Evolutionary conservation across 2,888 invertebrate genomes (phyloP).

Genomic region (Nysson spinosus): DNA sequence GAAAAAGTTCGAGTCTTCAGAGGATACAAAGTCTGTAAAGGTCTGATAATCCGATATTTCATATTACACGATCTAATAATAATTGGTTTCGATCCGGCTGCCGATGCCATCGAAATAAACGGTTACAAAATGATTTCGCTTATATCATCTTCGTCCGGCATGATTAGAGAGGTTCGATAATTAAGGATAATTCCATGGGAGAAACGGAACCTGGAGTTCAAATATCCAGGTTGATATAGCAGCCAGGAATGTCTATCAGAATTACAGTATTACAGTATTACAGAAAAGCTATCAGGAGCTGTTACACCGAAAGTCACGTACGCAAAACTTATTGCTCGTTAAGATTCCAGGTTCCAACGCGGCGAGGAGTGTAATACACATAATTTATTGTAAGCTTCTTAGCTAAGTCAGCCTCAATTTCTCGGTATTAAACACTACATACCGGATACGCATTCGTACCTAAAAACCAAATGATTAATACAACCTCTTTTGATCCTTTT

Average conservation of each 20-base stretch:
- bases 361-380: slow-evolving; percentile 17
- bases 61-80: no score
- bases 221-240: no score
- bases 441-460: background rate
- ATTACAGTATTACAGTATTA: background rate
- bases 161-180: background rate
- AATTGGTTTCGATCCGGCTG: background rate
- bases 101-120: background rate
- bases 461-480: slow-evolving; percentile 30
- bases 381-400: slow-evolving; percentile 34
- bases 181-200: background rate
- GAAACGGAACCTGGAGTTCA: background rate
- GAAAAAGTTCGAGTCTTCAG: no score
- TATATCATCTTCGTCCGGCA: background rate
- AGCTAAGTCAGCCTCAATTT: slow-evolving; percentile 29
- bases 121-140: background rate
- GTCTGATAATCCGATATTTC: no score
- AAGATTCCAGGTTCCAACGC: slow-evolving; percentile 32
- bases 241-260: background rate
- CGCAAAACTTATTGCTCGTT: slow-evolving; percentile 13
- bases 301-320: background rate
- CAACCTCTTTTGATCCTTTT: background rate
- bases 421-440: slow-evolving; percentile 20
- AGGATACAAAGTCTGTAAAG: no score
- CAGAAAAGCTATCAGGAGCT: background rate